phyloP scores from a whole-genome alignment of 2,797 vertebrate genomes.

The Thalassophryne amazonica region DNA sequence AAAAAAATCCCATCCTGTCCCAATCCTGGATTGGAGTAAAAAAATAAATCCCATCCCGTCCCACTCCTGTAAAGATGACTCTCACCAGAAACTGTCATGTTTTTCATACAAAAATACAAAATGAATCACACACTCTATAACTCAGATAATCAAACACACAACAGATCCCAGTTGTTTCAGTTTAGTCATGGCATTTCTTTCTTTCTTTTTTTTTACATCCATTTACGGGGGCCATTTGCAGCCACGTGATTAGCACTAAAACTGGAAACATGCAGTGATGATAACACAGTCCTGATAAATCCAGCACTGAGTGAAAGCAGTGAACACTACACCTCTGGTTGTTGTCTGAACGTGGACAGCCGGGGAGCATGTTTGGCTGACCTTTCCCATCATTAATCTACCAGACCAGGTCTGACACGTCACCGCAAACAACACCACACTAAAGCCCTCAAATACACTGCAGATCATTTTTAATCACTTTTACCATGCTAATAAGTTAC shows the following conservation, averaged over 20 bases:
- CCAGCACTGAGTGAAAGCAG: constrained; percentile 65
- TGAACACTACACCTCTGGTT: constrained; percentile 58
- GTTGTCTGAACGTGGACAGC: constrained; percentile 60
- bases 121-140: constrained; percentile 28
- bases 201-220: constrained; percentile 25
- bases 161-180: constrained; percentile 13
- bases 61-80: no score
- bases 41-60: no score
- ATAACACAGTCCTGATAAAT: constrained; percentile 63
- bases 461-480: constrained; percentile 56
- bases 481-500: constrained; percentile 45
- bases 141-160: constrained; percentile 20
- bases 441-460: constrained; percentile 36
- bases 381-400: constrained; percentile 70
- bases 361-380: constrained; percentile 43
- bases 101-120: constrained; percentile 5
- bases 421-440: constrained; percentile 37
- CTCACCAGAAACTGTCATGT: constrained; percentile 4
- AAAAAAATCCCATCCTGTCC: no score
- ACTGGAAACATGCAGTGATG: constrained; percentile 25
- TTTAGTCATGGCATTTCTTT: constrained; percentile 7
- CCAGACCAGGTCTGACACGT: constrained; percentile 43
- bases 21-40: no score
- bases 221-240: constrained; percentile 20
- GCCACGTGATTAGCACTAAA: constrained; percentile 19